Conservation (phyloP, 1,140 invertebrate species). For the Bilobella aurantiaca region DNA sequence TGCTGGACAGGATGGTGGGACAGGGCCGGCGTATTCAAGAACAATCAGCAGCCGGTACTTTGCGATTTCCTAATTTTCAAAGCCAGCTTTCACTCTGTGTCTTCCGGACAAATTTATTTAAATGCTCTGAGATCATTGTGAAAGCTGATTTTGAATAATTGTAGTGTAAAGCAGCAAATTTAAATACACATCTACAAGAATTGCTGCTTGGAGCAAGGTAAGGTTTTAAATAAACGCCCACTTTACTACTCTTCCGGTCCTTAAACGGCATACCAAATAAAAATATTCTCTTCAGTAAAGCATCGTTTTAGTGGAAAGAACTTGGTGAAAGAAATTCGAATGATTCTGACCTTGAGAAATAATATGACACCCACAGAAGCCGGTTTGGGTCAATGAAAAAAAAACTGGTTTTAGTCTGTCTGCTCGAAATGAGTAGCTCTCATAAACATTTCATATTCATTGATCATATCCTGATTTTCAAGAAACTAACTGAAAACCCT, state of each 20-base stretch:
- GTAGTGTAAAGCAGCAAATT: background rate
- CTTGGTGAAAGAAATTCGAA: background rate
- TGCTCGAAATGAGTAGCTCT: too few species aligned
- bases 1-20: too few species aligned
- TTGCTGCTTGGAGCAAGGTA: too few species aligned
- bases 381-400: background rate
- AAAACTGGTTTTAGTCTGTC: too few species aligned
- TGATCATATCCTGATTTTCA: background rate
- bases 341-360: background rate
- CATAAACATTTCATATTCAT: too few species aligned
- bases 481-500: too few species aligned
- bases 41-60: background rate
- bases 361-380: too few species aligned
- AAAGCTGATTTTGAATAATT: constrained; percentile 7
- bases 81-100: constrained; percentile 5
- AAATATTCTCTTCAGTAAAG: too few species aligned
- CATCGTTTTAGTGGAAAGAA: too few species aligned
- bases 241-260: background rate
- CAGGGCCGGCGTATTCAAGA: too few species aligned
- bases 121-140: constrained; percentile 8
- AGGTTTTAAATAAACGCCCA: background rate
- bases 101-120: background rate
- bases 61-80: background rate
- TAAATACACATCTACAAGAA: background rate
- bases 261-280: too few species aligned